These are phyloP conservation scores for Drosophila miranda DNA, from an alignment of 1,140 invertebrate genomes.

Conservation along the genomic window DNA sequence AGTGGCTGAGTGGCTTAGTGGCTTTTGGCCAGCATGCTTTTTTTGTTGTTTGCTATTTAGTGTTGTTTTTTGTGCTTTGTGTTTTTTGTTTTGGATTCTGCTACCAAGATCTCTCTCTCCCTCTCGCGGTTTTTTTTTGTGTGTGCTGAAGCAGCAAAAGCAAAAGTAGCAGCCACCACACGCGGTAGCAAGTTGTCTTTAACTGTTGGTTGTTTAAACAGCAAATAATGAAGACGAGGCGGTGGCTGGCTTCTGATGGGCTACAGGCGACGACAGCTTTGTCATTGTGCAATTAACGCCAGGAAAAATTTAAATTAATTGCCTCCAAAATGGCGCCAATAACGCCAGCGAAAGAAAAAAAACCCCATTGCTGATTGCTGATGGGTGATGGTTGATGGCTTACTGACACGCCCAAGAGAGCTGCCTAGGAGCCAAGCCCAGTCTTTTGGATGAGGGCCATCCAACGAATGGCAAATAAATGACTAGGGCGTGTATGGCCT, in stretches of 20 bases:
- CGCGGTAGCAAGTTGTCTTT: constrained; percentile 67
- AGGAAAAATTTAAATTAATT: constrained; percentile 76
- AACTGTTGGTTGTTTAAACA: constrained; percentile 66
- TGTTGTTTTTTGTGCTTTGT: constrained; percentile 38
- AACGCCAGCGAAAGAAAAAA: constrained; percentile 30
- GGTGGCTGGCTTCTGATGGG: constrained; percentile 49
- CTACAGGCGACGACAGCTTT: constrained; percentile 62
- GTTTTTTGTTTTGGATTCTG: constrained; percentile 43
- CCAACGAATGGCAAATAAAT: constrained; percentile 46
- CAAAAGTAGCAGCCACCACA: constrained; percentile 15
- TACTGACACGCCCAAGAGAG: constrained; percentile 50
- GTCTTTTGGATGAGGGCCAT: constrained; percentile 17
- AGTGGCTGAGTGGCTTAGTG: constrained; percentile 71
- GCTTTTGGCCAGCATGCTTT: constrained; percentile 68
- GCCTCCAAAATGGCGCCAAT: constrained; percentile 74
- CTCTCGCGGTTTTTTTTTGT: constrained; percentile 52
- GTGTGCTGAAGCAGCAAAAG: constrained; percentile 12
- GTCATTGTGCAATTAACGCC: constrained; percentile 77
- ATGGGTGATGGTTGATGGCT: constrained; percentile 41
- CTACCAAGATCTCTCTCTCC: constrained; percentile 55
- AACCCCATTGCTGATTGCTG: constrained; percentile 10
- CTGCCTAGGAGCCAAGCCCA: neutral
- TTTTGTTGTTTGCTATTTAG: constrained; percentile 47
- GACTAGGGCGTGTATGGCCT: constrained; percentile 26
- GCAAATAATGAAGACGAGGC: constrained; percentile 71